phyloP scores from a whole-genome alignment of 2,113 vertebrate genomes.

The Capra hircus region DNA sequence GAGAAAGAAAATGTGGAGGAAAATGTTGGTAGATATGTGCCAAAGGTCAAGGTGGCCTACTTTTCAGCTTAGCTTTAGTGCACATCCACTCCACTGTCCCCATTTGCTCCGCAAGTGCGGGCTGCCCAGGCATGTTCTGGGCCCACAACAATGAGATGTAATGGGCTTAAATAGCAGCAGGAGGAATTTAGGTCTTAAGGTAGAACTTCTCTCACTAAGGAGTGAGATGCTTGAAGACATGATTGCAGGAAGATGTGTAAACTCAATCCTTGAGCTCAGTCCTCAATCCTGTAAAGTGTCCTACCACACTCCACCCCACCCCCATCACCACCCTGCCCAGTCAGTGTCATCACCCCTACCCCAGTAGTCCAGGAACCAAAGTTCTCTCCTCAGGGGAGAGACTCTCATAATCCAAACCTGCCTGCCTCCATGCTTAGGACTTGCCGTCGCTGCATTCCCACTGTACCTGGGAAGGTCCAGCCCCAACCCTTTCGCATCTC shows the following conservation, averaged over 20 bases:
- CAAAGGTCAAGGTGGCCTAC: conserved; percentile 36
- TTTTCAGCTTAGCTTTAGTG: neutral
- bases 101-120: conserved; percentile 17
- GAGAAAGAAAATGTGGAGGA: neutral
- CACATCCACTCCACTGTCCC: neutral
- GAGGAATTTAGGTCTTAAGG: conserved; percentile 51
- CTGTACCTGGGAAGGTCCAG: neutral
- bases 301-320: neutral
- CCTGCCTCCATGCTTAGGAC: neutral
- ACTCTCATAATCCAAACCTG: neutral
- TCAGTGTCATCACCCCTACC: neutral
- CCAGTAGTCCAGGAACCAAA: neutral
- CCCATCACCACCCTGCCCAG: neutral
- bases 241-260: neutral
- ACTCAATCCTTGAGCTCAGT: neutral
- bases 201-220: conserved; percentile 8
- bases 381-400: neutral
- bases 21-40: neutral
- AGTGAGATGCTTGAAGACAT: neutral
- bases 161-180: conserved; percentile 44
- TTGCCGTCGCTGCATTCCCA: neutral
- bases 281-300: neutral
- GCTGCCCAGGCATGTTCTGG: conserved; percentile 45
- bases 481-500: neutral
- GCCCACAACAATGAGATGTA: conserved; percentile 19